Evolutionary conservation across 2,113 vertebrate species (phyloP), one percentile per base, ranked within the genome.

Genomic region (Drymodes brunneopygia): DNA sequence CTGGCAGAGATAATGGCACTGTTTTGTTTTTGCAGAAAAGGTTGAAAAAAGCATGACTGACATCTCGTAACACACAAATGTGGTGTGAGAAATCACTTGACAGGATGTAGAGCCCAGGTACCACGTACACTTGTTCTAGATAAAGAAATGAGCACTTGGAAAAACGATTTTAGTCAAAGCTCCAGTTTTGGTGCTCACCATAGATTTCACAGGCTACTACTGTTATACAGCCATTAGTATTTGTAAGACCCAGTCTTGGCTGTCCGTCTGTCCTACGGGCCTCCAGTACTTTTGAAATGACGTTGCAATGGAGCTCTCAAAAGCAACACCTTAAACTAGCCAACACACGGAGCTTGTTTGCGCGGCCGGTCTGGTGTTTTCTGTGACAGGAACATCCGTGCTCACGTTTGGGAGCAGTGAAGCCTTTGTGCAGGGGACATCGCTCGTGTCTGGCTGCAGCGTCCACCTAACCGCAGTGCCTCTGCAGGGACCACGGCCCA

Each of bases 401-500:
- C 50, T 22, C 4, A 35, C 7, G 2, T n/a, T 44, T 12, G 67
- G 35, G 44, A 74, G 28, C 45, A 22, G 53, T 0, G 21, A 4
- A 23, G 11, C 31, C 48, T 25, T 3, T 2, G 33, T 1, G 36
- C 73, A 45, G 57, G 21, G 40, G 53, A 10, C 42, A 6, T 1
- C 0, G 61, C 38, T 29, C 0, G n/a, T 1, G 40, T 3, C 42
- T 0, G 12, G n/a, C 67, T 2, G 22, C 1, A 15, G 29, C 12
- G 5, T 1, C 10, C 7, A 7, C 23, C n/a, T 0, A 21, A 14
- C 31, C 27, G 7, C 18, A 5, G 56, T 0, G 45, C 47, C 27
- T 3, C 5, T 2, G 40, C 36, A 1, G 29, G 11, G n/a, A 8
- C 57, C 14, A 2, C 2, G n/a, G 51, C 60, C 83, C 42, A 6